A percentile compares a stretch with the other conserved stretches of the same genome.
phyloP scores from a whole-genome alignment of 2,888 invertebrate genomes.

The Drosophila birchii region DNA sequence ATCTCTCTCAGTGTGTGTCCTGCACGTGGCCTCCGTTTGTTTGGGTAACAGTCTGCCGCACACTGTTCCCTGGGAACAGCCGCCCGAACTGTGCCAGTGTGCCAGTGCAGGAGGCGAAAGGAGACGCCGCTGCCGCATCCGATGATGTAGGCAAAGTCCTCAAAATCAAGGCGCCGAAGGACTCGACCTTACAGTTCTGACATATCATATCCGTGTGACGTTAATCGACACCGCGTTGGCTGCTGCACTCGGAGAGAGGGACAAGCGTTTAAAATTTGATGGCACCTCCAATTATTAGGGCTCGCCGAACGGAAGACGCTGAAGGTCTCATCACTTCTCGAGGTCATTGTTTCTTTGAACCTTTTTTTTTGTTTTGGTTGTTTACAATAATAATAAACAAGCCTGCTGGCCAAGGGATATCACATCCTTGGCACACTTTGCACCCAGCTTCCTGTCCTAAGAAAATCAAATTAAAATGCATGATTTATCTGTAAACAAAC shows the following conservation, averaged over 20 bases:
- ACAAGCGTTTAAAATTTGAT: constrained; percentile 36
- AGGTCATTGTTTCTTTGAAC: constrained; percentile 44
- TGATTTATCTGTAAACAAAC: constrained; percentile 41
- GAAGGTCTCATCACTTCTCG: constrained; percentile 18
- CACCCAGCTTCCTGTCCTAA: constrained; percentile 17
- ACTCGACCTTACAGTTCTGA: constrained; percentile 77
- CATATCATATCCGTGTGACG: constrained; percentile 60
- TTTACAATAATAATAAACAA: constrained; percentile 8
- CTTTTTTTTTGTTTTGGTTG: neutral
- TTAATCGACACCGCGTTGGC: constrained; percentile 53
- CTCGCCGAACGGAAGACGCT: neutral
- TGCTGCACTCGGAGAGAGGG: constrained; percentile 14
- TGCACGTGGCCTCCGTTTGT: constrained; percentile 43
- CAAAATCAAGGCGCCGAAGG: constrained; percentile 69
- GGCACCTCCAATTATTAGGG: constrained; percentile 34
- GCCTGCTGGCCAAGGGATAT: constrained; percentile 8
- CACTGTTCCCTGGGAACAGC: constrained; percentile 41
- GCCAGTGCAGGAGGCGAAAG: constrained; percentile 10
- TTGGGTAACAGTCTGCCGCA: constrained; percentile 23
- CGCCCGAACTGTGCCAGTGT: constrained; percentile 10
- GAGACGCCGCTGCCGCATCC: constrained; percentile 5
- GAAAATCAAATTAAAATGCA: constrained; percentile 45
- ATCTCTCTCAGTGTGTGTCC: constrained; percentile 4
- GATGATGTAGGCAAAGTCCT: constrained; percentile 77
- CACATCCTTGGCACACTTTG: constrained; percentile 27